Conservation (phyloP, 2,113 vertebrate genomes). For the Myiozetetes cayanensis region DNA sequence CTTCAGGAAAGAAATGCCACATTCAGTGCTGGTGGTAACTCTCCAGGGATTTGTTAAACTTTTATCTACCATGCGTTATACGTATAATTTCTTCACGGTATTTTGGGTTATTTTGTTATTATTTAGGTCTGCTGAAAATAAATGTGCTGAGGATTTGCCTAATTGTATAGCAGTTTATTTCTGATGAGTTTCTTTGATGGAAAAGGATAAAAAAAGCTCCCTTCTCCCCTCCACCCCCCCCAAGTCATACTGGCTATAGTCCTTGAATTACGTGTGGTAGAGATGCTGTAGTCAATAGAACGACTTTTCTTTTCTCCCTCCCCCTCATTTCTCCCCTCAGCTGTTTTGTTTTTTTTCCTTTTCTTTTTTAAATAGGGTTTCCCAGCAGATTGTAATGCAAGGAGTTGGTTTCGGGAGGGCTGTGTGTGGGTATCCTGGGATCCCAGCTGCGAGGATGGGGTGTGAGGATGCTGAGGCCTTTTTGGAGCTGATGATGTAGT, state of each 20-base stretch:
- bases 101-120: slow-evolving; percentile 41
- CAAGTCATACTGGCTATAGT: neutral
- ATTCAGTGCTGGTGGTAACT: neutral
- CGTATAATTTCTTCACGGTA: neutral
- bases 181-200: slow-evolving; percentile 4
- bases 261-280: slow-evolving; percentile 45
- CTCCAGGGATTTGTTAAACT: slow-evolving; percentile 46
- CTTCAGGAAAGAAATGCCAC: neutral
- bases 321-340: neutral
- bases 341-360: neutral
- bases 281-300: slow-evolving; percentile 49
- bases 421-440: neutral
- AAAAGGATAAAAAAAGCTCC: neutral
- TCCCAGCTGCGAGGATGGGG: neutral
- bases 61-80: neutral
- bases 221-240: neutral
- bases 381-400: neutral
- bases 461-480: neutral
- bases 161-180: slow-evolving; percentile 47
- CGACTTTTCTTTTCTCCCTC: neutral
- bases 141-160: slow-evolving; percentile 42
- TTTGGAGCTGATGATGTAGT: neutral
- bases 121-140: slow-evolving; percentile 47
- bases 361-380: neutral
- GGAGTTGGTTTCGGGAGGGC: neutral